Evolutionary conservation across 2,888 invertebrate species (phyloP).

Genomic region (Biston stratarius): DNA sequence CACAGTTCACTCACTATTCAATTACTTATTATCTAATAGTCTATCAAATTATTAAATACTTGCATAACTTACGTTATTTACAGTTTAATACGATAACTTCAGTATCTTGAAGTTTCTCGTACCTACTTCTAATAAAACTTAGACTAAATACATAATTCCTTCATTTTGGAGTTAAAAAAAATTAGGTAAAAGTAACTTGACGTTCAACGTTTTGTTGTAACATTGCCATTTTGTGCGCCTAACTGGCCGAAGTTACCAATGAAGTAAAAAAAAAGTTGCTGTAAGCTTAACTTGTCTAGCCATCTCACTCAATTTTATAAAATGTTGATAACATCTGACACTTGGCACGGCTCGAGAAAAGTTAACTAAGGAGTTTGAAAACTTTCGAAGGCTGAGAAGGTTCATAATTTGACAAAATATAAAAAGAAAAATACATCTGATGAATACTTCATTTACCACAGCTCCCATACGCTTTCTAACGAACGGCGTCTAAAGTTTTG

Average conservation of each 20-base stretch:
- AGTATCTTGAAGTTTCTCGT: background rate
- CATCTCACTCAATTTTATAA: slow-evolving; percentile 12
- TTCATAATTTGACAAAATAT: slow-evolving; percentile 9
- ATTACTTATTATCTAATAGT: background rate
- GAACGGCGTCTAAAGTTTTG: background rate
- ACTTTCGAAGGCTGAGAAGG: background rate
- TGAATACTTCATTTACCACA: slow-evolving; percentile 6
- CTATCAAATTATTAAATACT: background rate
- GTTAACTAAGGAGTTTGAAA: slow-evolving; percentile 48
- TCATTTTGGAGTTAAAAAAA: too few species aligned
- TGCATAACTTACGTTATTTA: background rate
- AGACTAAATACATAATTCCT: background rate
- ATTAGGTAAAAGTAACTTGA: background rate
- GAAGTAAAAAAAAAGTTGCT: background rate
- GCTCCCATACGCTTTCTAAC: background rate
- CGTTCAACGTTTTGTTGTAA: background rate
- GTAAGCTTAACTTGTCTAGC: slow-evolving; percentile 13
- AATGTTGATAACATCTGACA: slow-evolving; percentile 18
- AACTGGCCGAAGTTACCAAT: slow-evolving; percentile 1
- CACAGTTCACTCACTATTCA: background rate
- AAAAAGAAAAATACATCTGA: background rate
- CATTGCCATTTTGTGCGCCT: background rate
- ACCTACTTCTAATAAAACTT: background rate
- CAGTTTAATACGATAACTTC: slow-evolving; percentile 1
- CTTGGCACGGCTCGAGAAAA: slow-evolving; percentile 32